Conservation (phyloP, 37 sponge, comb jelly and placozoan species). For the Halichondria panicea region DNA sequence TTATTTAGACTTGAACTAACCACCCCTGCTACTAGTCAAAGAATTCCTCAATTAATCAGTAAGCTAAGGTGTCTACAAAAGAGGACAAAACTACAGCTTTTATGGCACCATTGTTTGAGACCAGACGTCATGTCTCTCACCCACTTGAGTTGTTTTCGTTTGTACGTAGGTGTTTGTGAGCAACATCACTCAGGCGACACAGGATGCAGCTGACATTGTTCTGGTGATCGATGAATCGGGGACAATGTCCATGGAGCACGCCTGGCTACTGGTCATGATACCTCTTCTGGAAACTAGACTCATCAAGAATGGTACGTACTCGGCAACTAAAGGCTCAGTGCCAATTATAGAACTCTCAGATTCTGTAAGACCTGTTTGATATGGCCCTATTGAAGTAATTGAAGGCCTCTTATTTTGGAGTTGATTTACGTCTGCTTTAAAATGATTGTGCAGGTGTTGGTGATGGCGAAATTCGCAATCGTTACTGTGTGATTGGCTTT, state of each 20-base stretch:
- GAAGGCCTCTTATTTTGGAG: no score
- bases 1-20: no score
- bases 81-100: neutral
- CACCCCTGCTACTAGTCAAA: no score
- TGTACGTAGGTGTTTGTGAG: conserved; percentile 27
- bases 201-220: conserved; percentile 42
- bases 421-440: no score
- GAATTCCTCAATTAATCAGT: no score
- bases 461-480: conserved; percentile 15
- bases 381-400: no score
- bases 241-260: conserved; percentile 30
- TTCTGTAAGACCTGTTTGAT: no score
- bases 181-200: conserved; percentile 19
- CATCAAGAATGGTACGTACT: no score
- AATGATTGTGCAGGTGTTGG: conserved; percentile 44
- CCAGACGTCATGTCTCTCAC: neutral
- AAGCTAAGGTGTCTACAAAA: no score
- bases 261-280: conserved; percentile 45
- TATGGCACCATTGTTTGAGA: neutral
- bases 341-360: no score
- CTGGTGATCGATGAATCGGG: conserved; percentile 47
- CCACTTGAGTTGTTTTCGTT: neutral
- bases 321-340: no score
- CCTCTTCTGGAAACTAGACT: conserved; percentile 31
- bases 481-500: conserved; percentile 40